phyloP scores from a whole-genome alignment of 2,797 vertebrate species.

The Phyllotis vaccarum region DNA sequence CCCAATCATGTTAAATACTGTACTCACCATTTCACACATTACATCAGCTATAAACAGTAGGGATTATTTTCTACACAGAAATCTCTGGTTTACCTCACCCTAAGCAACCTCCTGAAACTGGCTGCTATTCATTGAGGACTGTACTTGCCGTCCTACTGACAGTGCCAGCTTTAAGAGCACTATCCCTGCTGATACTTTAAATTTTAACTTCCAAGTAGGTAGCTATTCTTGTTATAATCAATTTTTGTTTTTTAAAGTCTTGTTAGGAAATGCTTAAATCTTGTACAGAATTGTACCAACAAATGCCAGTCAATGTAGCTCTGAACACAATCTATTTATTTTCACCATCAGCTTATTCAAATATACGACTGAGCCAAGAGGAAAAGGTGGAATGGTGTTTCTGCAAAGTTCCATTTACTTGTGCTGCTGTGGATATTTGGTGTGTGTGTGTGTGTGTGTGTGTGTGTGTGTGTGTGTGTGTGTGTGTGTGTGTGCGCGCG shows the following conservation, averaged over 20 bases:
- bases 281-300: neutral
- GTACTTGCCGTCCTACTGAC: neutral
- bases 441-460: neutral
- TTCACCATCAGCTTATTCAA: constrained; percentile 8
- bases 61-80: neutral
- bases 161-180: neutral
- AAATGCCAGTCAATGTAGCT: neutral
- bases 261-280: neutral
- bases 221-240: neutral
- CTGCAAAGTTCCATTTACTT: neutral
- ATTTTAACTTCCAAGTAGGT: neutral
- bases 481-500: too few relatives aligned
- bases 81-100: neutral
- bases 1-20: neutral
- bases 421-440: neutral
- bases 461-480: neutral
- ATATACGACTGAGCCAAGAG: neutral
- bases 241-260: neutral
- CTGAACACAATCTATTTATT: neutral
- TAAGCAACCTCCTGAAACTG: neutral
- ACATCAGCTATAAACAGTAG: constrained; percentile 19
- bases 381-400: neutral
- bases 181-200: neutral
- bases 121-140: neutral
- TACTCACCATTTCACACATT: neutral